These are phyloP conservation scores for Aphrophora alni DNA, from an alignment of 2,888 invertebrate genomes.

Conservation along the genomic window DNA sequence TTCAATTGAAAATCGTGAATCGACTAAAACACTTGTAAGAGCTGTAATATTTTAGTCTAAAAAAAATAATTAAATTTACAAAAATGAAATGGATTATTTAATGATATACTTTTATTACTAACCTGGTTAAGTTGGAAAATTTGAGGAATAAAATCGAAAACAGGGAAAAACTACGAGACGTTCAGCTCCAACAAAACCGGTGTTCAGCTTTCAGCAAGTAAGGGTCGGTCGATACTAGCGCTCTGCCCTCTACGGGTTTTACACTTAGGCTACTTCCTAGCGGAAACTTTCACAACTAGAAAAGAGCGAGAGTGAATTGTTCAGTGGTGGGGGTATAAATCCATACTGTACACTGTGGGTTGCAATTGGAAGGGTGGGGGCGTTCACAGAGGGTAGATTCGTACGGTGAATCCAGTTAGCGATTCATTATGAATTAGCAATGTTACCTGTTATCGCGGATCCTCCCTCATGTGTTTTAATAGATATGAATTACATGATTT, in stretches of 20 bases:
- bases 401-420: neutral
- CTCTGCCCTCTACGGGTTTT: slow-evolving; percentile 22
- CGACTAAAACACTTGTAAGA: too few species aligned
- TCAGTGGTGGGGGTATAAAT: slow-evolving; percentile 28
- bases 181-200: neutral
- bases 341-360: slow-evolving; percentile 13
- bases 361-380: neutral
- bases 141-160: neutral
- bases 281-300: slow-evolving; percentile 17
- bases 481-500: neutral
- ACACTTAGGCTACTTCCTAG: slow-evolving; percentile 17
- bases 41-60: too few species aligned
- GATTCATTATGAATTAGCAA: neutral
- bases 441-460: neutral
- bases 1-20: too few species aligned
- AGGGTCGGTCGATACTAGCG: slow-evolving; percentile 37
- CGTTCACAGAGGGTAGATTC: neutral
- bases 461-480: neutral
- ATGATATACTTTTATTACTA: neutral
- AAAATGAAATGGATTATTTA: neutral
- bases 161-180: neutral
- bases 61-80: too few species aligned
- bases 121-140: neutral
- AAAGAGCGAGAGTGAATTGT: slow-evolving; percentile 25
- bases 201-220: neutral